Conservation (phyloP, 2,797 vertebrate genomes). For the Lophotriccus pileatus region DNA sequence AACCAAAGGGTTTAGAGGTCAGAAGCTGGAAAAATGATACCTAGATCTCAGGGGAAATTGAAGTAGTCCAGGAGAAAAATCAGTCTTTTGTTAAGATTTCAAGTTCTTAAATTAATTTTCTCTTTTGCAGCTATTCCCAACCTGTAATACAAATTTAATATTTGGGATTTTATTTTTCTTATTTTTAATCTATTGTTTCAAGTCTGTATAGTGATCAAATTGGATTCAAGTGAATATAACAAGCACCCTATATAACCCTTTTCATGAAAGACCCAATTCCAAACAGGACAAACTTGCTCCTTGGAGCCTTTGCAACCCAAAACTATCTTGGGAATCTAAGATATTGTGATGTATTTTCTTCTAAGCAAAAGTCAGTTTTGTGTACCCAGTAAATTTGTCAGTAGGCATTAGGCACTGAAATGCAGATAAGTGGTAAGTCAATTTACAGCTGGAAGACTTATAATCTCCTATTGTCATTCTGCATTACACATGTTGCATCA, state of each 20-base stretch:
- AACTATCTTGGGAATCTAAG: not conserved
- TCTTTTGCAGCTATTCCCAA: not conserved
- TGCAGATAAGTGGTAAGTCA: not conserved
- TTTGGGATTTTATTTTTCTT: not conserved
- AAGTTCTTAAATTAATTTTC: not conserved
- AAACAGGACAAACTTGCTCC: not conserved
- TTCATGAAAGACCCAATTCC: not conserved
- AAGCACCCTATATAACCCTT: not conserved
- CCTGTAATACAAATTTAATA: not conserved
- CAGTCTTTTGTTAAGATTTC: not conserved
- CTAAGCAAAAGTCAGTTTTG: not conserved
- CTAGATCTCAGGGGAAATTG: not conserved
- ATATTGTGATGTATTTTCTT: not conserved
- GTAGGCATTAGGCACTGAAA: not conserved
- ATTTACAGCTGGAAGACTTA: not conserved
- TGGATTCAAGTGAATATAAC: not conserved
- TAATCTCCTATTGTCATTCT: not conserved
- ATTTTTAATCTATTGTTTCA: not conserved
- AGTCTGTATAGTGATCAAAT: not conserved
- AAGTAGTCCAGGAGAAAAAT: not conserved
- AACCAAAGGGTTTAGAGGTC: accelerated
- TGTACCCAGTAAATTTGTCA: not conserved
- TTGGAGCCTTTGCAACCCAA: not conserved
- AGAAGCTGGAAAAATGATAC: not conserved
- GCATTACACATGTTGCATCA: not conserved